Evolutionary conservation across 1,140 invertebrate genomes (phyloP).

Genomic region (Drosophila repletoides): DNA sequence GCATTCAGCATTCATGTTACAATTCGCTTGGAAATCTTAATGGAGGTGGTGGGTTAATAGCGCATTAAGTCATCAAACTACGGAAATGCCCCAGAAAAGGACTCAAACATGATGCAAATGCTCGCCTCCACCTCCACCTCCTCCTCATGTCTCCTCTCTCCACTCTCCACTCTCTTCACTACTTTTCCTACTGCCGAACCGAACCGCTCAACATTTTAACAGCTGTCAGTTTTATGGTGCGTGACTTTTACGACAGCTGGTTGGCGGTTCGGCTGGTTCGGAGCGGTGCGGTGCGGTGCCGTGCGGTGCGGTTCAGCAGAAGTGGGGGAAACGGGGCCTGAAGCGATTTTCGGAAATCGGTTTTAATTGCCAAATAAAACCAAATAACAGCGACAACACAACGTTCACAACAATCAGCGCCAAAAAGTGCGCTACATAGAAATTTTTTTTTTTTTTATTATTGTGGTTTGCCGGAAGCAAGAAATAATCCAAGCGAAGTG

Average conservation of each 20-base stretch:
- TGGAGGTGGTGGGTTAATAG: conserved; percentile 52
- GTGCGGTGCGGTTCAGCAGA: neutral
- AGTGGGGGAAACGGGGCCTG: conserved; percentile 16
- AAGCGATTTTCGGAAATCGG: conserved; percentile 71
- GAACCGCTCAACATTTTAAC: conserved; percentile 63
- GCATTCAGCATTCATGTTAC: neutral
- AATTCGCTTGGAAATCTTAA: conserved; percentile 8
- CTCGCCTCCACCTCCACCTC: neutral
- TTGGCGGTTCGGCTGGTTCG: conserved; percentile 1
- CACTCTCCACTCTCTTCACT: neutral
- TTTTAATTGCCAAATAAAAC: conserved; percentile 78
- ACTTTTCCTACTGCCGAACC: conserved; percentile 4
- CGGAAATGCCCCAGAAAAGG: conserved; percentile 26
- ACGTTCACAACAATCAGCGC: conserved; percentile 64
- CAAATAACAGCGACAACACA: conserved; percentile 49
- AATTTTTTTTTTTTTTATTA: conserved; percentile 2
- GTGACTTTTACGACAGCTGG: conserved; percentile 75
- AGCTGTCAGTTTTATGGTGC: conserved; percentile 78
- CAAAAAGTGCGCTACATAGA: conserved; percentile 44
- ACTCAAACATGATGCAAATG: conserved; percentile 10
- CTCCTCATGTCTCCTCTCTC: neutral
- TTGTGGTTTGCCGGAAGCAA: too few relatives aligned
- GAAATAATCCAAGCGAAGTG: neutral
- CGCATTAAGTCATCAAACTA: conserved; percentile 71
- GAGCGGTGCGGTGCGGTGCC: neutral